Conservation (phyloP, 2,113 vertebrate genomes). For the Gobius niger region DNA sequence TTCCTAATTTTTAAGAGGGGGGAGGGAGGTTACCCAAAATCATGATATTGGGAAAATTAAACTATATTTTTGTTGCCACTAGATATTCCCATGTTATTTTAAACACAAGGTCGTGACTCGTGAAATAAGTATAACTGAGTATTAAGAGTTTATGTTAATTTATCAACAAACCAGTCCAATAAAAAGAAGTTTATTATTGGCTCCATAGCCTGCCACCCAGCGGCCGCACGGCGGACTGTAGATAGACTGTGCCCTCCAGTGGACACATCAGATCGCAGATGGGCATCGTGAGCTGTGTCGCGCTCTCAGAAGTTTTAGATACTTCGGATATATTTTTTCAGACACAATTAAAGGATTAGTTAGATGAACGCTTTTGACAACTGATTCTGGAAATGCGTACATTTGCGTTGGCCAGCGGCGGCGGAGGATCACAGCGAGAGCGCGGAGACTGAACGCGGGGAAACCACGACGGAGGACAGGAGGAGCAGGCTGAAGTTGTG, state of each 20-base stretch:
- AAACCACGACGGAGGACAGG: slow-evolving; percentile 9
- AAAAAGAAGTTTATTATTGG: not conserved
- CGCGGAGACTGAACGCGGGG: slow-evolving; percentile 32
- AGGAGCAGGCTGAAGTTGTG: not conserved
- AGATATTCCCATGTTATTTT: too few relatives aligned
- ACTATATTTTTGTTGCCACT: too few relatives aligned
- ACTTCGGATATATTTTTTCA: not conserved
- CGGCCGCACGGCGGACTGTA: slow-evolving; percentile 22
- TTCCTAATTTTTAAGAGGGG: too few relatives aligned
- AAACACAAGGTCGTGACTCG: too few relatives aligned
- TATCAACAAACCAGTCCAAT: not conserved
- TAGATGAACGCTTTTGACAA: not conserved
- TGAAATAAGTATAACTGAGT: too few relatives aligned
- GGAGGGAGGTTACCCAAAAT: too few relatives aligned
- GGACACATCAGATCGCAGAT: slow-evolving; percentile 27
- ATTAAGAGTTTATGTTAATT: not conserved
- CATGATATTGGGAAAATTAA: too few relatives aligned
- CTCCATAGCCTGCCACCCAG: not conserved
- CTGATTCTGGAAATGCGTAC: not conserved
- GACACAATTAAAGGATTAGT: not conserved
- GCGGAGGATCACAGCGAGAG: slow-evolving; percentile 21
- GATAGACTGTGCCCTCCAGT: slow-evolving; percentile 52
- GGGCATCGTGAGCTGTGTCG: not conserved
- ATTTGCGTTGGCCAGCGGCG: not conserved
- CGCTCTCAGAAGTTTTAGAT: not conserved